These are phyloP conservation scores for Forbesichthys agassizii DNA, from an alignment of 2,113 vertebrate species.

Conservation along the genomic window DNA sequence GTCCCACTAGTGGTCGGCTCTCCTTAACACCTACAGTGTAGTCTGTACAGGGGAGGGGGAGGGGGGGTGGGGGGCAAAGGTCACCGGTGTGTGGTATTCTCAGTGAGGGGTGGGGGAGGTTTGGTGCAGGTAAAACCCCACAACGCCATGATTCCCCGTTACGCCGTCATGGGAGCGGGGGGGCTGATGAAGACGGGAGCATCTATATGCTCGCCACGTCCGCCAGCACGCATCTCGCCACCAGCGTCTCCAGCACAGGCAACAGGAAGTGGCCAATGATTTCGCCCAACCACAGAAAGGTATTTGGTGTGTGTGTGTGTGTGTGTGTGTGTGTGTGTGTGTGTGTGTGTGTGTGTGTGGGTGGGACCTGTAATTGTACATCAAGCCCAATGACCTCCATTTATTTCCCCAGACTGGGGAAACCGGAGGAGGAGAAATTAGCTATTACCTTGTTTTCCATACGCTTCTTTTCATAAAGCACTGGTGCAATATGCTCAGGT, in stretches of 20 bases:
- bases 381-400: constrained; percentile 16
- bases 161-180: constrained; percentile 20
- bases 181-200: constrained; percentile 1
- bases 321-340: constrained; percentile 28
- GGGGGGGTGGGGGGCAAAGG: constrained; percentile 56
- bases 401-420: constrained; percentile 33
- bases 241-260: neutral
- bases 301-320: constrained; percentile 25
- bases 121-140: no score
- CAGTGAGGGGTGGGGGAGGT: constrained; percentile 7
- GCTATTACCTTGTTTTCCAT: constrained; percentile 58
- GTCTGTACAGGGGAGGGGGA: constrained; percentile 31
- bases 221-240: no score
- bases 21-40: no score
- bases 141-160: constrained; percentile 37
- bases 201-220: constrained; percentile 1
- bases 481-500: constrained; percentile 45
- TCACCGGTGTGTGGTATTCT: constrained; percentile 53
- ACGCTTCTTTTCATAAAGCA: constrained; percentile 47
- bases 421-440: constrained; percentile 40
- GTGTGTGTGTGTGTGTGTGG: no score
- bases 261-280: constrained; percentile 1
- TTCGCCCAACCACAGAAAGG: neutral
- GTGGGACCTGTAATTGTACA: constrained; percentile 36
- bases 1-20: constrained; percentile 43